Evolutionary conservation across 2,888 invertebrate species (phyloP).

Genomic region (Celastrina argiolus): DNA sequence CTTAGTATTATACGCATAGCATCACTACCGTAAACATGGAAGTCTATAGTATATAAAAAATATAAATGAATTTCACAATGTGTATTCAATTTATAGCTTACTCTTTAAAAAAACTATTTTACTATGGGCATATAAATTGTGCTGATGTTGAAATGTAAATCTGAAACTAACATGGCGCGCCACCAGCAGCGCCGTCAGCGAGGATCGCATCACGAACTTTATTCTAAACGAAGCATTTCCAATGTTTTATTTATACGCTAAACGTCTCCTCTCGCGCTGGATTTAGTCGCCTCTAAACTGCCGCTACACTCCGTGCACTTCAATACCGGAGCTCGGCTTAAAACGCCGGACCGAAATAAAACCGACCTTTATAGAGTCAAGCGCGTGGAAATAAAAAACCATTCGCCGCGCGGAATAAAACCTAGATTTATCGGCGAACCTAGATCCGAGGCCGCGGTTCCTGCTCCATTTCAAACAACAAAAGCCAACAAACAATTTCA

Average conservation of each 20-base stretch:
- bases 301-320: background rate
- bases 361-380: background rate
- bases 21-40: too few relatives aligned
- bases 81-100: too few relatives aligned
- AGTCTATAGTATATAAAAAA: too few relatives aligned
- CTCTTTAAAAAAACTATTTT: too few relatives aligned
- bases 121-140: too few relatives aligned
- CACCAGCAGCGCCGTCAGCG: background rate
- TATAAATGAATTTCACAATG: too few relatives aligned
- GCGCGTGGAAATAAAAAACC: slow-evolving; percentile 6
- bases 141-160: too few relatives aligned
- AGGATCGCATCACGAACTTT: background rate
- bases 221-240: background rate
- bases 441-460: background rate
- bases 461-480: background rate
- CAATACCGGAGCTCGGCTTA: background rate
- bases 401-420: slow-evolving; percentile 1
- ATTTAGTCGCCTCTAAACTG: background rate
- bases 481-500: background rate
- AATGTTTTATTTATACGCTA: background rate
- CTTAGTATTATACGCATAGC: too few relatives aligned
- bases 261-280: background rate
- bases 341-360: slow-evolving; percentile 8
- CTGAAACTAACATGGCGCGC: background rate
- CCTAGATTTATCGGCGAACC: slow-evolving; percentile 3